Base-by-base conservation (phyloP, 2,113 vertebrate species). In the Chionodraco myersi region DNA sequence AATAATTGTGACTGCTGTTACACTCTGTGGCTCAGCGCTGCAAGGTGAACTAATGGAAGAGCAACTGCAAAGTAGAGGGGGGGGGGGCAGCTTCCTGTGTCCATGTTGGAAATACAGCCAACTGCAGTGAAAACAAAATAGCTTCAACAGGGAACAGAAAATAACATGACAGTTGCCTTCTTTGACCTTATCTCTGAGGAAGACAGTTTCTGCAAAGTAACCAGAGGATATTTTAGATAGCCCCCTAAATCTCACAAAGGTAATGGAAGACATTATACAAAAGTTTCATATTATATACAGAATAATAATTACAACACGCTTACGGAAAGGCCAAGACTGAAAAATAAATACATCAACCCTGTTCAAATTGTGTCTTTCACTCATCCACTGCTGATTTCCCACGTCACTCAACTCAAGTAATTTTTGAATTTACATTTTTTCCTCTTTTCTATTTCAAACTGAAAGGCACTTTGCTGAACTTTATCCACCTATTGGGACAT, bases 1-100 rank as follows among this genome's bases (percentile, higher is more conserved):
- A 88, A 84, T 83, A 90, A 90, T 86, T 58, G 72, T 77, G 89
- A 89, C 63, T 86, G 77, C 84, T 84, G 81, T 79, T 84, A 76
- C 77, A 72, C 83, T 79, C 69, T 69, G 72, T 73, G 80, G 62
- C 61, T 80, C 67, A 15, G 68, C 73, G 15, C 87, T 83, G 87
- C 51, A 59, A 84, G 75, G 75, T 67, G 71, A 86, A 57, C 85
- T 83, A 71, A 85, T 34, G 73, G 75, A 74, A 72, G 83, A 81
- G 71, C 47, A 34, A 77, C 60, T 87, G 85, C 75, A 72, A 64
- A 60, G 60, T n/a, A 12, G 16, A 30, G 21, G 36, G 21, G 21
- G 21, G 21, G 21, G 21, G n/a, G 49, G 54, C 72, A 57, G 72
- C 81, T 86, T 91, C 80, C 88, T 88, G 82, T 67, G 61, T 70